These are phyloP conservation scores for Octonoba sinensis DNA, from an alignment of 2,888 invertebrate species.

Conservation along the genomic window DNA sequence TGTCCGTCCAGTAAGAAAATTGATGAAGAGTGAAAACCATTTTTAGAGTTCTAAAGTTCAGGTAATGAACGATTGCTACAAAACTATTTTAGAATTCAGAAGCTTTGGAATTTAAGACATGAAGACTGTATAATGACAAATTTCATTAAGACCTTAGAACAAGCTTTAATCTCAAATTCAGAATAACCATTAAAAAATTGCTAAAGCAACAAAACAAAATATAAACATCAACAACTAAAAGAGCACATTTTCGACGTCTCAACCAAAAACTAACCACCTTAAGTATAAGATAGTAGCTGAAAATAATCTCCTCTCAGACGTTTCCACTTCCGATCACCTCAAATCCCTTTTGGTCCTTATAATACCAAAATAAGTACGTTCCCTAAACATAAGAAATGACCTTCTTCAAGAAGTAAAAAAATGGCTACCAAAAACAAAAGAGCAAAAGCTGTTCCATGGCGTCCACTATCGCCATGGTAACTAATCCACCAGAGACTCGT, in stretches of 20 bases:
- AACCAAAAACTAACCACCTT: neutral
- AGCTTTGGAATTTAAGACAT: too few species aligned
- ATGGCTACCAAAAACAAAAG: constrained; percentile 21
- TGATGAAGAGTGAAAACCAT: too few species aligned
- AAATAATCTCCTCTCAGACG: constrained; percentile 35
- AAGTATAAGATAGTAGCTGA: neutral
- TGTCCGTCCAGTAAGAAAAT: too few species aligned
- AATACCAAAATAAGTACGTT: constrained; percentile 18
- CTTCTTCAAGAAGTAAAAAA: constrained; percentile 29
- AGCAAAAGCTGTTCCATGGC: constrained; percentile 9
- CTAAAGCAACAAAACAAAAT: too few species aligned
- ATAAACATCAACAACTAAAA: constrained; percentile 7
- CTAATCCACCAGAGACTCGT: constrained; percentile 50
- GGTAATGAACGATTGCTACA: too few species aligned
- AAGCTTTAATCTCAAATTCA: too few species aligned
- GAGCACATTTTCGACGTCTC: neutral
- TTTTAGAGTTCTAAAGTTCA: too few species aligned
- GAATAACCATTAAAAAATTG: too few species aligned
- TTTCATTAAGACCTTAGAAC: too few species aligned
- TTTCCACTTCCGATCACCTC: constrained; percentile 27
- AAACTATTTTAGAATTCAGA: too few species aligned
- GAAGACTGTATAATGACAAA: too few species aligned
- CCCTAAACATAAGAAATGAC: constrained; percentile 29
- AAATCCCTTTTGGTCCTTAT: constrained; percentile 23
- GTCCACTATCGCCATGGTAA: constrained; percentile 42